These are phyloP conservation scores for Triplophysa dalaica DNA, from an alignment of 2,113 vertebrate genomes.

Conservation along the genomic window DNA sequence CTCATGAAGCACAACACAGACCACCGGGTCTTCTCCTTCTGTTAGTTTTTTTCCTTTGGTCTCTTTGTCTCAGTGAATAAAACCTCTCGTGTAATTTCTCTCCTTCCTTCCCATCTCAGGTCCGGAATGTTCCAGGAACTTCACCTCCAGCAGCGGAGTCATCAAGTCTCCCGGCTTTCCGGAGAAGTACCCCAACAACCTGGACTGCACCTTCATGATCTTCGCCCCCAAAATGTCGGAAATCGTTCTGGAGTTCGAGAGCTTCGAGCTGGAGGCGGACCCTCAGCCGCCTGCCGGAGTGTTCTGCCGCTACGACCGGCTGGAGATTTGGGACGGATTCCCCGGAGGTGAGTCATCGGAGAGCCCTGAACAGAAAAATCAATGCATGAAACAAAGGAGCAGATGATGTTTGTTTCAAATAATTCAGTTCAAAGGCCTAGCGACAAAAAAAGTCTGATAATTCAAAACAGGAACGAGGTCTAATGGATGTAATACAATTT, in stretches of 20 bases:
- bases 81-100: not conserved
- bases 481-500: not conserved
- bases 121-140: slow-evolving; percentile 95
- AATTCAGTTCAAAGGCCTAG: not conserved
- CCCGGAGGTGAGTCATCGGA: slow-evolving; percentile 83
- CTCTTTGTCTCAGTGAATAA: not conserved
- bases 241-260: slow-evolving; percentile 96
- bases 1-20: slow-evolving; percentile 41
- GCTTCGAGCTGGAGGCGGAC: slow-evolving; percentile 94
- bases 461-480: not conserved
- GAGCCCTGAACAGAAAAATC: not conserved
- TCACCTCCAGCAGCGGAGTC: slow-evolving; percentile 84
- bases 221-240: slow-evolving; percentile 96
- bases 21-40: slow-evolving; percentile 41
- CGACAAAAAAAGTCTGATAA: not conserved
- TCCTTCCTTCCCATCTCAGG: slow-evolving; percentile 69
- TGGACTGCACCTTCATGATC: slow-evolving; percentile 98
- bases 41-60: slow-evolving; percentile 16
- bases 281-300: slow-evolving; percentile 84
- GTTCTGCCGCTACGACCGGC: slow-evolving; percentile 91
- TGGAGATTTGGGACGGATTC: slow-evolving; percentile 98
- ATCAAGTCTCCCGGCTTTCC: slow-evolving; percentile 96
- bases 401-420: slow-evolving; percentile 7
- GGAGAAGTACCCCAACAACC: slow-evolving; percentile 95
- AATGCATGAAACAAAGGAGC: slow-evolving; percentile 1